Base-by-base conservation (phyloP, 2,113 vertebrate genomes). In the Silurus meridionalis region DNA sequence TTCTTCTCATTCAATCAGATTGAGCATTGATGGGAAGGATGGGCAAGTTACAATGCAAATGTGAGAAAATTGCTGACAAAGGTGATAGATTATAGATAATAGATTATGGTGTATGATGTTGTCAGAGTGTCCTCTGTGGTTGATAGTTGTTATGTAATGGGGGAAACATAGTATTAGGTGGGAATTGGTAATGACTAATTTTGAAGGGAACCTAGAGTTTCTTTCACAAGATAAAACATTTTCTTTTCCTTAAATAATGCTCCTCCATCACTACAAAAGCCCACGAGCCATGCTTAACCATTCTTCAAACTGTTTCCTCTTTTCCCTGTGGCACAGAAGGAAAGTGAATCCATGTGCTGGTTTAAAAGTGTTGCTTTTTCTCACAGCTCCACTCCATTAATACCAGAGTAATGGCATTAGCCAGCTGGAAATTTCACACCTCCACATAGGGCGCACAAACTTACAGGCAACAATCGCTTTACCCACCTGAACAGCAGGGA, bases 361-460 rank as follows among this genome's bases (percentile, higher is more conserved):
- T 63, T 63, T 55, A 19, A 19, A 57, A 48, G 55, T 53, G 85
- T 79, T 82, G 46, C 48, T 60, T 61, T 75, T 85, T 74, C 74
- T 86, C 81, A 80, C 21, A 50, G 7, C 52, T 57, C 53, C 75
- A 55, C 85, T 82, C 57, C 71, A 82, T 87, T 89, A 87, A 84
- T 75, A 71, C 37, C 80, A 69, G 58, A 55, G 69, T 88, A 88
- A 90, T 83, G 83, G 57, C 71, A 88, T 90, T 90, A 88, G 86
- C 58, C 60, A 87, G 74, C 50, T 50, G 75, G 80, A 87, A 53
- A 78, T 72, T 83, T 63, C 58, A 86, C 87, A 89, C 84, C 86
- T 88, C 58, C n/a, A 85, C 60, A 80, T 83, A 71, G 63, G n/a
- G 77, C 80, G 75, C 82, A 82, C 87, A 85, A 88, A 86, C 58